phyloP scores from a whole-genome alignment of 2,797 vertebrate genomes.

The Falco cherrug region DNA sequence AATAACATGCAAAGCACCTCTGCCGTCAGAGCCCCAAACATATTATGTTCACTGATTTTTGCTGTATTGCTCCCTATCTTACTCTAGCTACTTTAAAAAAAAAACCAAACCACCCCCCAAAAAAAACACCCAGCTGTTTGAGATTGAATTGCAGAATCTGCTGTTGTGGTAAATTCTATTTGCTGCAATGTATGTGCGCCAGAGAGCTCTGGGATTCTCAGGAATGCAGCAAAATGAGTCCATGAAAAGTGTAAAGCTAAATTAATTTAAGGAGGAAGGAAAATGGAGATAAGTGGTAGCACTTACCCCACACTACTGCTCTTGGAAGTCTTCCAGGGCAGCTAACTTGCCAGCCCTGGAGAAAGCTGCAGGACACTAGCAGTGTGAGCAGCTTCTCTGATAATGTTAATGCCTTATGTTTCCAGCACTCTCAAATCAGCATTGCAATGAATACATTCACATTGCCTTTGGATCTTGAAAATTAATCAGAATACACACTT shows the following conservation, averaged over 20 bases:
- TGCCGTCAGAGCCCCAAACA: neutral
- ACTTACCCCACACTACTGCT: neutral
- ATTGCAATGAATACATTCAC: neutral
- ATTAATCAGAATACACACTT: neutral
- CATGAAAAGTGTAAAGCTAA: slow-evolving; percentile 5
- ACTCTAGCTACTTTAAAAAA: neutral
- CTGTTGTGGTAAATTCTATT: neutral
- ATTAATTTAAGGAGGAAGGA: slow-evolving; percentile 1
- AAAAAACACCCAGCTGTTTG: neutral
- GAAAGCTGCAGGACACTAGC: neutral
- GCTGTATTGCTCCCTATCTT: neutral
- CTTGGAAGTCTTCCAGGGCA: neutral
- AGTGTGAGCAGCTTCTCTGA: neutral
- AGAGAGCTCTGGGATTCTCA: neutral
- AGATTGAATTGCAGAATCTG: neutral
- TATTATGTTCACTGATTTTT: neutral
- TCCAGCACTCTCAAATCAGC: neutral
- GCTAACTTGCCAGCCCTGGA: neutral
- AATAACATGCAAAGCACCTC: neutral
- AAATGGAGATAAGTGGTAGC: neutral
- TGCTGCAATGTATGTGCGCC: neutral
- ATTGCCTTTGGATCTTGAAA: neutral
- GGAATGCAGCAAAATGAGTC: slow-evolving; percentile 46
- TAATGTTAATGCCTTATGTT: neutral
- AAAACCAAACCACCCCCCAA: no score